Conservation (phyloP, 2,797 vertebrate species). For the Coilia nasus region DNA sequence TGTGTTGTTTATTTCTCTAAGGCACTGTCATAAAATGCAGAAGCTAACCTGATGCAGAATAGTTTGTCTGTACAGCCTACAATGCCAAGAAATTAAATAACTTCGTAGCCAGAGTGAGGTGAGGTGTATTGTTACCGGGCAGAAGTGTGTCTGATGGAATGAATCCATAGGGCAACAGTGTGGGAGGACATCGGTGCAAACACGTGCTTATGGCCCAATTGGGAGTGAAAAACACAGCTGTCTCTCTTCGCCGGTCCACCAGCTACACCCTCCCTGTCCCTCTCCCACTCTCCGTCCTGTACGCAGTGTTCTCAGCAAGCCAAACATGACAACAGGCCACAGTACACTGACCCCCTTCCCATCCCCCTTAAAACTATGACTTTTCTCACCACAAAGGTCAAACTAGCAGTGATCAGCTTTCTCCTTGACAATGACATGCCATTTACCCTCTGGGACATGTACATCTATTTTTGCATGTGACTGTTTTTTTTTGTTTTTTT, state of each 20-base stretch:
- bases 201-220: not conserved
- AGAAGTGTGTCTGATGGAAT: slow-evolving; percentile 23
- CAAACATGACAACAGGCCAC: not conserved
- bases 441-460: not conserved
- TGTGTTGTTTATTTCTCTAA: not conserved
- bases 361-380: not conserved
- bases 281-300: not conserved
- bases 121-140: not conserved
- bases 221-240: slow-evolving; percentile 6
- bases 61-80: not conserved
- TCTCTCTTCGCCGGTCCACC: not conserved
- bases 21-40: not conserved
- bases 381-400: slow-evolving; percentile 25
- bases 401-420: slow-evolving; percentile 14
- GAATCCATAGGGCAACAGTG: not conserved
- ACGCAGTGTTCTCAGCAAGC: slow-evolving; percentile 13
- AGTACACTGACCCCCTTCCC: not conserved
- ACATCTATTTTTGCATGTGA: slow-evolving; percentile 14
- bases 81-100: not conserved
- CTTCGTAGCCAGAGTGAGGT: not conserved
- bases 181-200: not conserved
- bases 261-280: not conserved
- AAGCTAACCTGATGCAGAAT: not conserved
- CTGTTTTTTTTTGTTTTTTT: slow-evolving; percentile 57
- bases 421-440: not conserved